These are phyloP conservation scores for Chloroceryle amazona DNA, from an alignment of 2,797 vertebrate species.

Conservation along the genomic window DNA sequence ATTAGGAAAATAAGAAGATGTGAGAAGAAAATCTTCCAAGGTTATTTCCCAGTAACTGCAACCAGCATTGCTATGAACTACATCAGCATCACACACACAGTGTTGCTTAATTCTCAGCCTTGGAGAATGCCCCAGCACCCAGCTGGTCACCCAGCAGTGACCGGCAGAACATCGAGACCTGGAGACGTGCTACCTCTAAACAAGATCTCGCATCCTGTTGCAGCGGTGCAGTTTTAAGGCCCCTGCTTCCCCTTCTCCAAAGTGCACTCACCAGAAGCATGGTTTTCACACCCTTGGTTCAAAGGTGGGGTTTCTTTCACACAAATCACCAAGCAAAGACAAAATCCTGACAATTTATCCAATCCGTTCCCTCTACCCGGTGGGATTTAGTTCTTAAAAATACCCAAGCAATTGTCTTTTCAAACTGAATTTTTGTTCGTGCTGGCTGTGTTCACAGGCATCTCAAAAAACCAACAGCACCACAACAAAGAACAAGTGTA, in stretches of 20 bases:
- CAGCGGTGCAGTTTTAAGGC: background rate
- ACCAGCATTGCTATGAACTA: background rate
- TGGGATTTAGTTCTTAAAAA: background rate
- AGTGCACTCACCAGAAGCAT: background rate
- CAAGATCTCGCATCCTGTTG: background rate
- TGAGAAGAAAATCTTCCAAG: background rate
- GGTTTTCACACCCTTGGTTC: background rate
- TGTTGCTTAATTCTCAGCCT: fast-evolving
- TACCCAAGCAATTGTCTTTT: background rate
- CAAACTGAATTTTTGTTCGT: background rate
- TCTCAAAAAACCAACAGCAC: background rate
- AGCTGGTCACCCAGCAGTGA: fast-evolving
- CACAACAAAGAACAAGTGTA: background rate
- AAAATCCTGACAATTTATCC: background rate
- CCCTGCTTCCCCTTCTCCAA: background rate
- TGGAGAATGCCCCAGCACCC: fast-evolving
- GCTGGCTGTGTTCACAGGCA: background rate
- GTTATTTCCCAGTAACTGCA: background rate
- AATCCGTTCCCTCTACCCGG: background rate
- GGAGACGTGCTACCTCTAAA: background rate
- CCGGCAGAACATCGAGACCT: fast-evolving
- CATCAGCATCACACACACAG: background rate
- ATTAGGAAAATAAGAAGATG: background rate
- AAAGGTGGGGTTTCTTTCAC: background rate
- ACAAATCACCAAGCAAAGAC: background rate